A percentile compares a stretch with the other conserved stretches of the same genome.
Conservation (phyloP, 2,797 vertebrate species). For the Amblyraja radiata region DNA sequence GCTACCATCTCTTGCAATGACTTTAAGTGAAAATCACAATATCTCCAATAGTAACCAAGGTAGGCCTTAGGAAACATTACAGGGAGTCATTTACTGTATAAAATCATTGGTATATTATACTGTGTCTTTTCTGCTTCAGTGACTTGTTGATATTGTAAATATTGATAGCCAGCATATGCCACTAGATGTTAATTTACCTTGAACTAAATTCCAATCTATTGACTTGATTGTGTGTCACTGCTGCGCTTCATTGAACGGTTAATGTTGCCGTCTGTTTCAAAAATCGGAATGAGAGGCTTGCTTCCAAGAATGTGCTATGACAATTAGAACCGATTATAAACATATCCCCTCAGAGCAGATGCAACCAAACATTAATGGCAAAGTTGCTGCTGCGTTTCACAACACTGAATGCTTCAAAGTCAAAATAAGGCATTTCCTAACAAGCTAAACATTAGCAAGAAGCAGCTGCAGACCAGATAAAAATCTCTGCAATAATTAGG, state of each 20-base stretch:
- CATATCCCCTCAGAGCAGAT: background rate
- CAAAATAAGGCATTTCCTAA: background rate
- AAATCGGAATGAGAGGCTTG: slow-evolving; percentile 25
- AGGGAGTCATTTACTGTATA: background rate
- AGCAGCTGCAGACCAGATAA: slow-evolving; percentile 7
- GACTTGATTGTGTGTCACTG: slow-evolving; percentile 4
- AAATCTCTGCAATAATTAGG: slow-evolving; percentile 5
- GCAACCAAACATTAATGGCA: slow-evolving; percentile 18
- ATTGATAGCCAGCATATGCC: background rate
- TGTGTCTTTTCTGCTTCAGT: background rate
- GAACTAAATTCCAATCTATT: slow-evolving; percentile 5
- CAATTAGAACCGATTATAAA: slow-evolving; percentile 25
- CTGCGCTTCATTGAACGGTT: slow-evolving; percentile 4
- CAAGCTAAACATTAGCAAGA: slow-evolving; percentile 13
- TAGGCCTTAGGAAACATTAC: too few species aligned
- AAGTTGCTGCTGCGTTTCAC: slow-evolving; percentile 3
- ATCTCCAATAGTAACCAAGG: too few species aligned
- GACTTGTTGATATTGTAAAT: background rate
- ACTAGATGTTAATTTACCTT: slow-evolving; percentile 14
- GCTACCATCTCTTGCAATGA: too few species aligned
- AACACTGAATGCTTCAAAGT: slow-evolving; percentile 25
- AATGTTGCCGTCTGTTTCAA: slow-evolving; percentile 34
- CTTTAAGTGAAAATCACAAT: too few species aligned
- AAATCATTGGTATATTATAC: background rate
- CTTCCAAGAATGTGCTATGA: background rate